Evolutionary conservation across 1,140 invertebrate genomes (phyloP).

Genomic region (Drosophila jambulina): DNA sequence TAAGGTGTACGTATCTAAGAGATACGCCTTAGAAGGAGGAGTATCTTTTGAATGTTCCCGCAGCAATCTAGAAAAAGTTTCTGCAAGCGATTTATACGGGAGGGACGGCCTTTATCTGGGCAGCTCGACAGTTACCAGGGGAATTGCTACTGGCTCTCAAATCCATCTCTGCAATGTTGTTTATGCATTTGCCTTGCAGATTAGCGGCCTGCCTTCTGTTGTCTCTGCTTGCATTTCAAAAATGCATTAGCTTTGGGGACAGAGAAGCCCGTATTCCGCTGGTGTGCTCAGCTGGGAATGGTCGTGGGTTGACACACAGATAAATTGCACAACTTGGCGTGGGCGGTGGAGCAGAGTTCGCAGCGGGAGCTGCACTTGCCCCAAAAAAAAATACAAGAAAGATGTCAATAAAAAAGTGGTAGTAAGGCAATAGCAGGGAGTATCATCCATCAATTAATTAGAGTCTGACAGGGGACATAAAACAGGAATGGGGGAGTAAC

Average conservation of each 20-base stretch:
- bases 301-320: conserved; percentile 21
- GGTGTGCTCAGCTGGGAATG: conserved; percentile 27
- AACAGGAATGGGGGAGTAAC: conserved; percentile 8
- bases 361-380: conserved; percentile 64
- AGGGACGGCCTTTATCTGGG: conserved; percentile 41
- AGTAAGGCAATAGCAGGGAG: conserved; percentile 3
- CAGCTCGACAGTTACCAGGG: conserved; percentile 14
- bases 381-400: conserved; percentile 19
- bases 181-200: conserved; percentile 70
- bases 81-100: conserved; percentile 10
- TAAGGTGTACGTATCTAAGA: conserved; percentile 60
- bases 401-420: conserved; percentile 39
- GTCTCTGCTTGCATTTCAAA: conserved; percentile 44
- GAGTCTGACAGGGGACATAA: conserved; percentile 39
- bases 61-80: conserved; percentile 43
- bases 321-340: conserved; percentile 57
- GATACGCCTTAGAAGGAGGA: conserved; percentile 36
- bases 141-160: conserved; percentile 17
- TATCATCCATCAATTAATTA: conserved; percentile 68
- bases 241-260: conserved; percentile 46
- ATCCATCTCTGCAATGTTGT: conserved; percentile 41
- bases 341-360: conserved; percentile 17
- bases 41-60: conserved; percentile 60
- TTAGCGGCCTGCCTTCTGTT: conserved; percentile 38
- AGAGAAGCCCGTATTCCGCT: conserved; percentile 20